Evolutionary conservation across 2,888 invertebrate species (phyloP).

Genomic region (Thecophora atra): DNA sequence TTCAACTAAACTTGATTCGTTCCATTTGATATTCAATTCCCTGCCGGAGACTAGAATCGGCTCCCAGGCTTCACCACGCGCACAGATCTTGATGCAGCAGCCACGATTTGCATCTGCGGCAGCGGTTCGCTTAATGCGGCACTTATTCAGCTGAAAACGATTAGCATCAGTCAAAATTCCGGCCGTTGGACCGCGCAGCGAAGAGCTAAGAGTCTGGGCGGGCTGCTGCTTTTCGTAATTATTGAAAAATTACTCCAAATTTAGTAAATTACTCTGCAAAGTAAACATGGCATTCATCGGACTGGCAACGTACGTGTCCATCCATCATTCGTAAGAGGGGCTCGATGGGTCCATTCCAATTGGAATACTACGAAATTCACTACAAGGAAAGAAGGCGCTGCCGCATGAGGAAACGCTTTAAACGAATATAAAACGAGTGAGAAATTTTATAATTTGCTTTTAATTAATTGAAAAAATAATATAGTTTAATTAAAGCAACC

Average conservation of each 20-base stretch:
- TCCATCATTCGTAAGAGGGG: slow-evolving; percentile 3
- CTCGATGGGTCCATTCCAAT: background rate
- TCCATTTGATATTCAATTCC: slow-evolving; percentile 18
- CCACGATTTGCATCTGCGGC: slow-evolving; percentile 21
- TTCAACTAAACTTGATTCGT: slow-evolving; percentile 26
- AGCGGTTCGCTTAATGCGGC: slow-evolving; percentile 19
- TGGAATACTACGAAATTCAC: background rate
- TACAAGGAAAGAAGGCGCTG: background rate
- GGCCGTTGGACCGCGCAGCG: background rate
- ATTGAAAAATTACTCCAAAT: slow-evolving; percentile 29
- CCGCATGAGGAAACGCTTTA: background rate
- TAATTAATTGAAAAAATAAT: background rate
- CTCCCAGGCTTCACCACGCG: background rate
- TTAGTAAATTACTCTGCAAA: slow-evolving; percentile 23
- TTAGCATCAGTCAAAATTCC: slow-evolving; percentile 30
- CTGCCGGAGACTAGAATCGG: background rate
- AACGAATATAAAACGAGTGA: background rate
- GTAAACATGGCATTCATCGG: slow-evolving; percentile 17
- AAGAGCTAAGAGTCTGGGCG: background rate
- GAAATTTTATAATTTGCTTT: background rate
- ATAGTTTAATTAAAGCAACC: no score
- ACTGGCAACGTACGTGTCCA: slow-evolving; percentile 7
- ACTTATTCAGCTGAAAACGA: slow-evolving; percentile 28
- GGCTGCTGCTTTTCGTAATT: slow-evolving; percentile 9
- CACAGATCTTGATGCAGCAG: slow-evolving; percentile 16